Conservation (phyloP, 2,113 vertebrate species). For the Zootoca vivipara region DNA sequence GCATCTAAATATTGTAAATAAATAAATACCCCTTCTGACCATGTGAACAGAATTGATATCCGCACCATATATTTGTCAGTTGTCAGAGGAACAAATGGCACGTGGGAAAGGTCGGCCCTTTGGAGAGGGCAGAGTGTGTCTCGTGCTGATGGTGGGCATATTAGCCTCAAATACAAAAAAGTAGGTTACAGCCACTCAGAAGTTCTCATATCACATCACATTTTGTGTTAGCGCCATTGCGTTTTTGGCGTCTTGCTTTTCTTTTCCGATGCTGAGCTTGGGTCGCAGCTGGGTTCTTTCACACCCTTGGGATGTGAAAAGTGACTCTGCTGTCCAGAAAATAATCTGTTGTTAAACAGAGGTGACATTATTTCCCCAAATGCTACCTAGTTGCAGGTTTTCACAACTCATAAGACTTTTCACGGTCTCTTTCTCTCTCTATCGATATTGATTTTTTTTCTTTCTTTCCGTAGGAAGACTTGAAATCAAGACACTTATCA, state of each 20-base stretch:
- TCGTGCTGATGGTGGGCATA: neutral
- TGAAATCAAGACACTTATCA: conserved; percentile 39
- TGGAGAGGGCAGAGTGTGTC: neutral
- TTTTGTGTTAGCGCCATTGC: conserved; percentile 33
- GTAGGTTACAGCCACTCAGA: neutral
- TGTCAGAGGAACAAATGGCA: neutral
- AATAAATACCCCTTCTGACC: neutral
- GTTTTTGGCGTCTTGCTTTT: conserved; percentile 2
- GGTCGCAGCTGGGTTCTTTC: conserved; percentile 21
- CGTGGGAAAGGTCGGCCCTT: neutral
- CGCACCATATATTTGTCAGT: neutral
- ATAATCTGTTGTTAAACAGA: conserved; percentile 48
- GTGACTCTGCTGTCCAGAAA: conserved; percentile 31
- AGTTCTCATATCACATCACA: conserved; percentile 46
- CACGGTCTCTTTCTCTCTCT: no score
- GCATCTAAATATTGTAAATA: neutral
- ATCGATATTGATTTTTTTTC: neutral
- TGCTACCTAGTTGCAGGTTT: conserved; percentile 39
- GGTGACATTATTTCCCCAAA: conserved; percentile 39
- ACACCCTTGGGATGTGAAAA: conserved; percentile 41
- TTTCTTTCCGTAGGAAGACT: conserved; percentile 8
- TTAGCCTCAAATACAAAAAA: conserved; percentile 20
- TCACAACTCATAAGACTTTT: conserved; percentile 19
- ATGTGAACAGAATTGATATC: neutral
- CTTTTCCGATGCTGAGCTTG: conserved; percentile 8